A percentile compares a stretch with the other conserved stretches of the same genome.
Evolutionary conservation across 92 coral and sea anemone genomes (phyloP).

Genomic region (Meandrina meandrites): DNA sequence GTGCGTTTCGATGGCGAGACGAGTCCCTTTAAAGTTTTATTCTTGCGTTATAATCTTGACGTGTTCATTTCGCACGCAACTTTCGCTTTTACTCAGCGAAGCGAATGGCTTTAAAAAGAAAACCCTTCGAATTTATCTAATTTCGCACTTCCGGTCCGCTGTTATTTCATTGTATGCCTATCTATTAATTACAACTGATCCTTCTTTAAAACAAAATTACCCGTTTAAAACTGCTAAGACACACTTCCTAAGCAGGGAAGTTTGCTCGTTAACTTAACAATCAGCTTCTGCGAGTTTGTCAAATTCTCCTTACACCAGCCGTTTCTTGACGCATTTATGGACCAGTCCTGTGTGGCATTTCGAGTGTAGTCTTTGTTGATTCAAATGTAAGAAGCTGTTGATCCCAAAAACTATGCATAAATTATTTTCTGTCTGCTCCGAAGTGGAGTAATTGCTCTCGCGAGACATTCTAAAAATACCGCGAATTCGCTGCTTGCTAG

Average conservation of each 20-base stretch:
- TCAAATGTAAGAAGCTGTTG: conserved; percentile 11
- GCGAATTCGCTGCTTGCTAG: neutral
- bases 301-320: neutral
- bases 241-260: neutral
- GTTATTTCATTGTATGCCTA: neutral
- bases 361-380: conserved; percentile 20
- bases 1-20: conserved; percentile 23
- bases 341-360: neutral
- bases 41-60: neutral
- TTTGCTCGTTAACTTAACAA: neutral
- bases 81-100: neutral
- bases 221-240: neutral
- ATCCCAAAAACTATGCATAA: conserved; percentile 34
- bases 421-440: conserved; percentile 17
- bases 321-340: neutral
- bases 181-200: conserved; percentile 17
- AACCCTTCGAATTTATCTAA: neutral
- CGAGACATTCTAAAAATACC: conserved; percentile 40
- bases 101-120: conserved; percentile 4
- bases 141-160: conserved; percentile 27
- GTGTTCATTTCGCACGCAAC: conserved; percentile 1
- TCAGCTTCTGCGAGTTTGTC: neutral
- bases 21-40: conserved; percentile 4
- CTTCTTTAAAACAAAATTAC: neutral
- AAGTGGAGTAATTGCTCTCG: conserved; percentile 8